Evolutionary conservation across 2,113 vertebrate species (phyloP).

Genomic region (Datnioides undecimradiatus): DNA sequence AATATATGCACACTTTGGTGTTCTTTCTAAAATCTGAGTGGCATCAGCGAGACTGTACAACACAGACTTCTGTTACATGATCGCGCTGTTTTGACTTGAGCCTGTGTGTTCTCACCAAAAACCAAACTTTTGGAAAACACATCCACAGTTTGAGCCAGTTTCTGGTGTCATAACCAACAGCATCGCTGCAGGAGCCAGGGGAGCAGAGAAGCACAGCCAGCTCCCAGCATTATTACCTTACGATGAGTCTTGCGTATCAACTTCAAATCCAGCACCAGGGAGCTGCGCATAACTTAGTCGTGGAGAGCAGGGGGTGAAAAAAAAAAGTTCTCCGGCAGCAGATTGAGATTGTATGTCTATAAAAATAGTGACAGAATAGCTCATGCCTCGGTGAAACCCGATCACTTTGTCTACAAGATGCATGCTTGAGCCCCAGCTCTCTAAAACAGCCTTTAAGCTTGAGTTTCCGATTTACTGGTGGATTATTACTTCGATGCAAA

Average conservation of each 20-base stretch:
- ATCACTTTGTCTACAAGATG: slow-evolving; percentile 61
- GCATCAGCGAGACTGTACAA: slow-evolving; percentile 17
- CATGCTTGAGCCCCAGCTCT: slow-evolving; percentile 48
- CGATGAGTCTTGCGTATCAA: slow-evolving; percentile 52
- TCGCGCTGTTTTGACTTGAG: slow-evolving; percentile 8
- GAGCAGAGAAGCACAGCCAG: slow-evolving; percentile 7
- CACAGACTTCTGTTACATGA: slow-evolving; percentile 23
- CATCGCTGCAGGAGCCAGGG: slow-evolving; percentile 27
- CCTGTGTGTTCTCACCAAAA: slow-evolving; percentile 43
- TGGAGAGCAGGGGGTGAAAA: background rate
- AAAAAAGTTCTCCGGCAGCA: slow-evolving; percentile 39
- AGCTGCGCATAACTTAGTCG: slow-evolving; percentile 33
- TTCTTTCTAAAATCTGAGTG: slow-evolving; percentile 10
- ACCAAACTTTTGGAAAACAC: slow-evolving; percentile 37
- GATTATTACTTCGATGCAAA: slow-evolving; percentile 49
- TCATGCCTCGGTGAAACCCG: slow-evolving; percentile 66
- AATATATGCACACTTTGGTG: background rate
- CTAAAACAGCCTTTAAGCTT: slow-evolving; percentile 46
- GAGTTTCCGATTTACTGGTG: slow-evolving; percentile 66
- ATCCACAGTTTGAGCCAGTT: slow-evolving; percentile 1
- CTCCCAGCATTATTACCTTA: slow-evolving; percentile 39
- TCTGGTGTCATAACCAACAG: slow-evolving; percentile 35
- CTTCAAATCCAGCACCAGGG: slow-evolving; percentile 58
- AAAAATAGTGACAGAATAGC: slow-evolving; percentile 66
- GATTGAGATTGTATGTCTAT: slow-evolving; percentile 62